Evolutionary conservation across 2,888 invertebrate genomes (phyloP).

Genomic region (Asteroscopus sphinx): DNA sequence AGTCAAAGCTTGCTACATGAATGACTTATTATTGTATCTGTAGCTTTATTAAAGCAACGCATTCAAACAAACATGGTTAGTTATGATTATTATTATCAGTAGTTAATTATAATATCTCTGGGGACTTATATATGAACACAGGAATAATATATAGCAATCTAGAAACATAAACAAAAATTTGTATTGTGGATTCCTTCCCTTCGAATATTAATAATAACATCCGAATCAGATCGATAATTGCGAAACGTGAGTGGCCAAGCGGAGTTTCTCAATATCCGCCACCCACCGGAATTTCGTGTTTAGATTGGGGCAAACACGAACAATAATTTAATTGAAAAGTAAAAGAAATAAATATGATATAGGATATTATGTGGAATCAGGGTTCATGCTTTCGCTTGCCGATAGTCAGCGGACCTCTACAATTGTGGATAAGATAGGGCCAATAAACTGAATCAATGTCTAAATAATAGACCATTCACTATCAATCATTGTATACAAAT

Average conservation of each 20-base stretch:
- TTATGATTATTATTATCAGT: neutral
- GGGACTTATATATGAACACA: neutral
- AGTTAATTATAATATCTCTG: conserved; percentile 1
- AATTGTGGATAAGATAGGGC: conserved; percentile 6
- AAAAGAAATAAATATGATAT: conserved; percentile 16
- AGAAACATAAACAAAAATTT: neutral
- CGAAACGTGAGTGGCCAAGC: conserved; percentile 65
- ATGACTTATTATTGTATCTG: conserved; percentile 29
- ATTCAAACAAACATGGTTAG: conserved; percentile 24
- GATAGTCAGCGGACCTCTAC: conserved; percentile 8
- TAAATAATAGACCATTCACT: conserved; percentile 45
- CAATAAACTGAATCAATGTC: conserved; percentile 42
- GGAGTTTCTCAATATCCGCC: conserved; percentile 73
- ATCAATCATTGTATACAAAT: conserved; percentile 62
- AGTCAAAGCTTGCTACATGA: conserved; percentile 50
- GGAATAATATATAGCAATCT: neutral
- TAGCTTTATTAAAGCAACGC: conserved; percentile 36
- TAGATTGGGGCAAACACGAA: conserved; percentile 32
- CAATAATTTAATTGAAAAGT: conserved; percentile 20
- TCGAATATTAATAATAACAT: conserved; percentile 49
- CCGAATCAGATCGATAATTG: conserved; percentile 72
- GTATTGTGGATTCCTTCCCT: conserved; percentile 10
- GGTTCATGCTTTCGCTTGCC: conserved; percentile 14
- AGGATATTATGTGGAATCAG: conserved; percentile 1
- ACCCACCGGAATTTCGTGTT: conserved; percentile 67